phyloP scores from a whole-genome alignment of 2,797 vertebrate genomes.

The Anguilla obscura region DNA sequence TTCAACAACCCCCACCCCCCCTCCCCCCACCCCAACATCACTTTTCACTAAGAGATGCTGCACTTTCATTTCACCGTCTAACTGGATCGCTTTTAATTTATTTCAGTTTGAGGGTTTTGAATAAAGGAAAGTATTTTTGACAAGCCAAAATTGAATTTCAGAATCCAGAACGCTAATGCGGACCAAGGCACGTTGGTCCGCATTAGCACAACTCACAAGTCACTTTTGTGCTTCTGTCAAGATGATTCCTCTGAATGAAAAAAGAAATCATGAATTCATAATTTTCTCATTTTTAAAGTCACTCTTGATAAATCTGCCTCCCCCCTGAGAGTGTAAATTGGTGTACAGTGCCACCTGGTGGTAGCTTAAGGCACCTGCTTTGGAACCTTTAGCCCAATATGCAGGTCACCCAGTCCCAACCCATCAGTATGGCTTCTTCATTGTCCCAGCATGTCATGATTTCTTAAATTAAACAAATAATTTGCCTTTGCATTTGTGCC shows the following conservation, averaged over 20 bases:
- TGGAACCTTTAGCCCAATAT: neutral
- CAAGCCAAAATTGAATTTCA: conserved; percentile 30
- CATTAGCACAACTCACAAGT: conserved; percentile 23
- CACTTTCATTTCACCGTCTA: conserved; percentile 34
- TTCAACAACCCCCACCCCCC: neutral
- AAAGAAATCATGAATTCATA: conserved; percentile 22
- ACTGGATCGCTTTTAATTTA: conserved; percentile 43
- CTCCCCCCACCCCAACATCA: neutral
- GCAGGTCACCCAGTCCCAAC: neutral
- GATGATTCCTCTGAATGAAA: conserved; percentile 20
- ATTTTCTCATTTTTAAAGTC: conserved; percentile 24
- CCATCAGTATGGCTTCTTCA: neutral
- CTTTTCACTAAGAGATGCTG: neutral
- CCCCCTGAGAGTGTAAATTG: conserved; percentile 25
- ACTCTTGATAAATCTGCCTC: conserved; percentile 29
- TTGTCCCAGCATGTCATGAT: neutral
- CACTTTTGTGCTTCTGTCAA: conserved; percentile 25
- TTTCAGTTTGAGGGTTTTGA: conserved; percentile 31
- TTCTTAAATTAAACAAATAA: neutral
- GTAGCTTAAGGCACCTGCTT: conserved; percentile 20
- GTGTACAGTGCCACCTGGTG: conserved; percentile 44
- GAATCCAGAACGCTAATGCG: neutral
- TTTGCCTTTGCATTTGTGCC: neutral
- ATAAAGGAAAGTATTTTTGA: conserved; percentile 31
- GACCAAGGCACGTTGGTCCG: neutral